phyloP scores from a whole-genome alignment of 2,888 invertebrate species.

The Pachliopta kotzebuea region DNA sequence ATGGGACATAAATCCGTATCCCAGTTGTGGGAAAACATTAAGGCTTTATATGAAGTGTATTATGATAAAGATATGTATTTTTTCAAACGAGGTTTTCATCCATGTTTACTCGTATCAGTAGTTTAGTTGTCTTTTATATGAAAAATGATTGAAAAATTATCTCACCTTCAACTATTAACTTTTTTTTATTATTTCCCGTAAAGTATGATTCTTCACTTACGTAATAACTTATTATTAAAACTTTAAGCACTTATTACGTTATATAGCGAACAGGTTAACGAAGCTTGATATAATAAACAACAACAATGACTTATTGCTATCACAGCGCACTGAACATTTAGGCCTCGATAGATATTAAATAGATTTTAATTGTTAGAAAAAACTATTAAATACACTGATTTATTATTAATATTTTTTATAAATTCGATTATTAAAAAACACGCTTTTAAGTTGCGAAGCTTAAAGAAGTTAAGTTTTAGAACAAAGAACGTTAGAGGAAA shows the following conservation, averaged over 20 bases:
- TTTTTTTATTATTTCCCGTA: too few species aligned
- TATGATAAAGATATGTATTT: too few species aligned
- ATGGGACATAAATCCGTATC: too few species aligned
- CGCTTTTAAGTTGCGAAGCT: conserved; percentile 6
- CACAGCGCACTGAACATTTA: conserved; percentile 42
- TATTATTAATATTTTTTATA: conserved; percentile 28
- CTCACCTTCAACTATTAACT: too few species aligned
- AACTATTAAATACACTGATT: conserved; percentile 27
- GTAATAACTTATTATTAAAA: background rate
- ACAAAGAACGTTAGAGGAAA: conserved; percentile 31
- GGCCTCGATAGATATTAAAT: conserved; percentile 34
- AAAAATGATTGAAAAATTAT: too few species aligned
- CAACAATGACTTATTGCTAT: conserved; percentile 36
- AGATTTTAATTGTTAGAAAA: conserved; percentile 19
- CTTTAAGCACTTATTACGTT: conserved; percentile 1
- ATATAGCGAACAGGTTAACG: conserved; percentile 22
- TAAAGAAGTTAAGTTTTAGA: conserved; percentile 19
- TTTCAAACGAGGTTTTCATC: too few species aligned
- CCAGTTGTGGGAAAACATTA: too few species aligned
- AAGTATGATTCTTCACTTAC: background rate
- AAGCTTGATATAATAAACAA: conserved; percentile 30
- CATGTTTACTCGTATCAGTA: too few species aligned
- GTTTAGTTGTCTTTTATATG: too few species aligned
- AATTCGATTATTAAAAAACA: conserved; percentile 23
- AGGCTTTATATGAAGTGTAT: too few species aligned